phyloP scores from a whole-genome alignment of 2,888 invertebrate species.

The Pachycephus smyrnensis region DNA sequence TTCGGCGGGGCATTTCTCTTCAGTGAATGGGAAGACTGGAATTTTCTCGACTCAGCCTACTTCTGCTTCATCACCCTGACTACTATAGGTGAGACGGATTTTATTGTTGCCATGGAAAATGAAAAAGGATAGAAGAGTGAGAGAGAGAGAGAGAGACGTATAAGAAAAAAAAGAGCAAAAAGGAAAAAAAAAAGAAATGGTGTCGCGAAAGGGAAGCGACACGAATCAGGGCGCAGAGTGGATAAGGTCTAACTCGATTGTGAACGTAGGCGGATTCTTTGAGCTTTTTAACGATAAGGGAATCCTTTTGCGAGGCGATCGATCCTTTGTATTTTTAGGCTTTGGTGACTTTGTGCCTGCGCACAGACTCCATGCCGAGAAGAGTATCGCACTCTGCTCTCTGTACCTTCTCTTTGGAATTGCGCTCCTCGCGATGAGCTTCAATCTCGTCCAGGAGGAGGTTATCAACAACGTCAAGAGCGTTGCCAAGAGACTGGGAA shows the following conservation, averaged over 20 bases:
- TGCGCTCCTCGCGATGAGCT: constrained; percentile 94
- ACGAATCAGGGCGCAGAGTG: too few species aligned
- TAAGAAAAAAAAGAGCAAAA: not conserved
- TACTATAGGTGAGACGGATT: constrained; percentile 75
- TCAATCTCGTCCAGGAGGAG: constrained; percentile 95
- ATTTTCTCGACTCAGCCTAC: constrained; percentile 88
- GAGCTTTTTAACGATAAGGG: too few species aligned
- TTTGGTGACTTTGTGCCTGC: constrained; percentile 94
- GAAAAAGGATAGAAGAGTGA: constrained; percentile 4
- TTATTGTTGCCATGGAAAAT: not conserved
- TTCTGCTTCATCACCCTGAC: constrained; percentile 95
- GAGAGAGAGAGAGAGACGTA: not conserved
- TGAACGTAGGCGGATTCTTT: too few species aligned
- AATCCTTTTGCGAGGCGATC: too few species aligned
- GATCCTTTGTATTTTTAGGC: constrained; percentile 59
- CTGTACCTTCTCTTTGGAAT: constrained; percentile 95
- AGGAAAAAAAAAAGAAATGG: too few species aligned
- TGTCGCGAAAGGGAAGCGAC: too few species aligned
- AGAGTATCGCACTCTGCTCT: constrained; percentile 87
- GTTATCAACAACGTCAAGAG: constrained; percentile 90
- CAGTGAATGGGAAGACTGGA: constrained; percentile 88
- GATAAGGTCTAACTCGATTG: too few species aligned
- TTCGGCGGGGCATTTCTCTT: constrained; percentile 90
- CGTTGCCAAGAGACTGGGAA: constrained; percentile 87
- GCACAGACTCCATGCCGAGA: constrained; percentile 72